Conservation (phyloP, 1,140 invertebrate species). For the Reticulitermes speratus region DNA sequence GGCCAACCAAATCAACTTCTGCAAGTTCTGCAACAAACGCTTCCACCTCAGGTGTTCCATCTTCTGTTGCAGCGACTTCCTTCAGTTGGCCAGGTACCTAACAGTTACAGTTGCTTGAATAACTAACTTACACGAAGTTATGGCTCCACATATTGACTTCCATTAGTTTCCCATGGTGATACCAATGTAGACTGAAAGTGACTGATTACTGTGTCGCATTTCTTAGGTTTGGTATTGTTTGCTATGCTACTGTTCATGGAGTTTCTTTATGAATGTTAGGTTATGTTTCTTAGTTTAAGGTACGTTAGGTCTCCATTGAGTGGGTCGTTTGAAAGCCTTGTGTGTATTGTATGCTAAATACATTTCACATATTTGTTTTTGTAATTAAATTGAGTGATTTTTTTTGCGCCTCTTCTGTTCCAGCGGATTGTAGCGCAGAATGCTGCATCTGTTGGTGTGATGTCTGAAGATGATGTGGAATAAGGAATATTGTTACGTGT, state of each 20-base stretch:
- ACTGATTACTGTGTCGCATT: background rate
- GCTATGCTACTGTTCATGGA: background rate
- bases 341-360: background rate
- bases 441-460: conserved; percentile 42
- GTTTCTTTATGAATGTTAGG: background rate
- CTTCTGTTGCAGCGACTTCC: conserved; percentile 82
- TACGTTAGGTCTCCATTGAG: no score
- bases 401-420: background rate
- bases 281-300: no score
- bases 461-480: conserved; percentile 51
- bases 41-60: conserved; percentile 89
- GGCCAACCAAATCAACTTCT: conserved; percentile 91
- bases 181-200: background rate
- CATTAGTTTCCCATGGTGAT: background rate
- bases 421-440: conserved; percentile 41
- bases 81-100: conserved; percentile 54
- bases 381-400: background rate
- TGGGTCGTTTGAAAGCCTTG: background rate
- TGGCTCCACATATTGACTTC: background rate
- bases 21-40: conserved; percentile 88
- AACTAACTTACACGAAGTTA: background rate
- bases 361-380: background rate
- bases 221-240: background rate
- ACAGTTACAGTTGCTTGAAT: background rate
- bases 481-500: conserved; percentile 36